Base-by-base conservation (phyloP, 1,140 invertebrate species). In the Zaprionus gabonicus region DNA sequence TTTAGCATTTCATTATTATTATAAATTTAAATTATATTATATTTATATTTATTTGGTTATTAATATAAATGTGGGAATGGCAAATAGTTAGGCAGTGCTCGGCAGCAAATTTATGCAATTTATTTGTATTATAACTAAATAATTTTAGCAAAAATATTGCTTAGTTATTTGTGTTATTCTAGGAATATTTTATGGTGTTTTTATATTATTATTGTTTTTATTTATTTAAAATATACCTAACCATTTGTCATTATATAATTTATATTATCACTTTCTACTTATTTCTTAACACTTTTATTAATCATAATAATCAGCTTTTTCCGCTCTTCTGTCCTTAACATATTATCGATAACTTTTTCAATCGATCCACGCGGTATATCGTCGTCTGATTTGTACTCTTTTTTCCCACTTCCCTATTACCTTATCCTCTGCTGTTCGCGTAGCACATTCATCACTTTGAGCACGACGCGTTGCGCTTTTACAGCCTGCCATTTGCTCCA, bases 381-480 rank as follows among this genome's bases (percentile, higher is more conserved):
- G 6, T 23, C 23, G 20, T 12, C 46, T 51, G 20, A 3, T 25
- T 4, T 20, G 0, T 51, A 0, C 12, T 13, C 36, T n/a, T 5
- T 46, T 0, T 7, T 28, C 27, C 6, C 27, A 28, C 7, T 51
- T 6, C 10, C 20, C 46, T 12, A 49, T 4, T 0, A 10, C 46
- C n/a, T 4, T 7, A 9, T 4, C 20, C 20, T 7, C 10, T 13
- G 17, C 10, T 25, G 20, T 7, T 51, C 46, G 41, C 41, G 46
- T 4, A 23, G 12, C 46, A 51, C 76, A 78, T 78, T 74, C 71
- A 78, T 78, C 76, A 78, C 60, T 74, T 75, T 69, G 65, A 59
- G 44, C 38, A 41, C 38, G 68, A 57, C 56, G 51, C 66, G 28
- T 44, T 63, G 38, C 66, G 66, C 71, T 70, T 70, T 74, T 69